A percentile compares a stretch with the other conserved stretches of the same genome.
These are phyloP conservation scores for Tetramorium alpestre DNA, from an alignment of 1,140 invertebrate species.

Conservation along the genomic window DNA sequence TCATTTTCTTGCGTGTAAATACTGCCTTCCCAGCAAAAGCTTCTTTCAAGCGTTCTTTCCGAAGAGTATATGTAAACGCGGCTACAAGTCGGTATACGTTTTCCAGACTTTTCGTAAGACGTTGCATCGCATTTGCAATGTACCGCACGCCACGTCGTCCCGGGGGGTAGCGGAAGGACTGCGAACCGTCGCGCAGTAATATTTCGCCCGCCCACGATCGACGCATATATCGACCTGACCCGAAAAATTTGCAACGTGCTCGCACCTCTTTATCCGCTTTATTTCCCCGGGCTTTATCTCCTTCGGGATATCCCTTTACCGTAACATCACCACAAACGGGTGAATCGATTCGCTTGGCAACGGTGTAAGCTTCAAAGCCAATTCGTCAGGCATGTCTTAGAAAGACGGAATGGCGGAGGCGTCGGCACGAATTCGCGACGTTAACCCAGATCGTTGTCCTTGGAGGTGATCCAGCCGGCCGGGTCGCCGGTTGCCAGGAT, in stretches of 20 bases:
- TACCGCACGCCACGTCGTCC: not conserved
- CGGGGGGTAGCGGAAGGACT: slow-evolving; percentile 14
- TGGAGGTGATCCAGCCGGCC: slow-evolving; percentile 80
- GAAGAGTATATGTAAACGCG: not conserved
- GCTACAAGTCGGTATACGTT: not conserved
- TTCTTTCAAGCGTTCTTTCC: not conserved
- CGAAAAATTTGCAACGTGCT: slow-evolving; percentile 25
- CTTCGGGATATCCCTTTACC: slow-evolving; percentile 31
- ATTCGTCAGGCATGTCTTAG: slow-evolving; percentile 45
- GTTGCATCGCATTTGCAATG: slow-evolving; percentile 13
- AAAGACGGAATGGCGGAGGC: slow-evolving; percentile 41
- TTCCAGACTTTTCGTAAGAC: slow-evolving; percentile 1
- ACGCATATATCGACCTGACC: not conserved
- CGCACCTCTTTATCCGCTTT: slow-evolving; percentile 34
- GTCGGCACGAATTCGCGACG: slow-evolving; percentile 71
- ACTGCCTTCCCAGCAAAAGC: not conserved
- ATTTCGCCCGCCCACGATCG: slow-evolving; percentile 7
- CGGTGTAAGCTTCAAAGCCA: slow-evolving; percentile 63
- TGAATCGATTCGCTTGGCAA: slow-evolving; percentile 64
- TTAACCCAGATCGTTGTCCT: slow-evolving; percentile 80
- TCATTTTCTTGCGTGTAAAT: not conserved
- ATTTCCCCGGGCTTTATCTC: slow-evolving; percentile 15
- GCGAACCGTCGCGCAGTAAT: not conserved
- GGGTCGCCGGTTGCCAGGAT: slow-evolving; percentile 72
- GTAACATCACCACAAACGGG: slow-evolving; percentile 25